Base-by-base conservation (phyloP, 1,140 invertebrate genomes). In the Calosoma granatense region DNA sequence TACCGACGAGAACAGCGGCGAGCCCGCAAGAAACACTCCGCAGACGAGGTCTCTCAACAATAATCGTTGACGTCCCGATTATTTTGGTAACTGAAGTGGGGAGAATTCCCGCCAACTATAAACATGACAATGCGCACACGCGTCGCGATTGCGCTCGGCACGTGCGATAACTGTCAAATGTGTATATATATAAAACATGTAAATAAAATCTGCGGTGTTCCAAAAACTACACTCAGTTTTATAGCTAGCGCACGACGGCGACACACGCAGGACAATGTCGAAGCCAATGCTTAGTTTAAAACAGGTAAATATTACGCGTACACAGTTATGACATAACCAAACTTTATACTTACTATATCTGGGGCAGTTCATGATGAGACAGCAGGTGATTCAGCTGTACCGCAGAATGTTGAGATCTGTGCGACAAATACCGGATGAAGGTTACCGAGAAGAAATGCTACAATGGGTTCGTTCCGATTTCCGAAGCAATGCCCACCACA, bases 301-400 rank as follows among this genome's bases (percentile, higher is more conserved):
- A 66, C 77, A 81, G 74, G 74, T 77, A 62, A 12, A 59, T 64
- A 43, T 51, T 17, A 54, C n/a, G n/a, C 22, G 19, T 3, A 47
- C n/a, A n/a, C n/a, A n/a, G n/a, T 4, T 12, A 39, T 41, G 22
- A 43, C 3, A 30, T 43, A 57, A 59, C 12, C 54, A 30, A 22
- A 53, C 43, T 1, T 12, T 4, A 22, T 53, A 26, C 21, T 55
- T 19, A 36, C 55, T 12, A 52, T 56, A 43, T 51, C 57, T 56
- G 67, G 75, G 68, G 21, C 64, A 90, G 87, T 90, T 90, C 72
- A 78, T 90, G 65, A 69, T 87, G 20, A 78, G 83, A 43, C 80
- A 83, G 72, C 81, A 88, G 72, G 87, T 90, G 1, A 67, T 88
- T n/a, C 84, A 84, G 65, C 67, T 89, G 1, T 91, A 90, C 64